Evolutionary conservation across 2,113 vertebrate genomes (phyloP).

Genomic region (Xenotilapia flavipinnis): DNA sequence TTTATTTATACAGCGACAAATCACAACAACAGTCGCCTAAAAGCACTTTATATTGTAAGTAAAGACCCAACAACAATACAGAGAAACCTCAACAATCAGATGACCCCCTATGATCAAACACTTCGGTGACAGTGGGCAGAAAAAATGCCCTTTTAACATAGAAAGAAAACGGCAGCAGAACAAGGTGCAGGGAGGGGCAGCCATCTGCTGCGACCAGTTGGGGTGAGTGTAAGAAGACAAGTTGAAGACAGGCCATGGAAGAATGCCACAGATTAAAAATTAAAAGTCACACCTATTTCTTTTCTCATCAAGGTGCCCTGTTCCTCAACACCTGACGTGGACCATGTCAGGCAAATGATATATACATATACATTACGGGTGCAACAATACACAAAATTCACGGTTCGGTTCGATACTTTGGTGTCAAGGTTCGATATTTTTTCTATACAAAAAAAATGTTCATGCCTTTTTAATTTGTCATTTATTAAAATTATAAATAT

Average conservation of each 20-base stretch:
- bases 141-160: neutral
- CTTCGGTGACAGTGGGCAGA: neutral
- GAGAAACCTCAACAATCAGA: neutral
- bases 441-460: too few species aligned
- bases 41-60: neutral
- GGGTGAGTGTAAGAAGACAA: neutral
- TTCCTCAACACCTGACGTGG: neutral
- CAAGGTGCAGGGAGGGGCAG: neutral
- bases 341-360: neutral
- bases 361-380: neutral
- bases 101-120: neutral
- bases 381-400: too few species aligned
- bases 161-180: neutral
- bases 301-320: neutral
- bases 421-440: neutral
- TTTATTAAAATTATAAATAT: too few species aligned
- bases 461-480: too few species aligned
- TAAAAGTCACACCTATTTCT: neutral
- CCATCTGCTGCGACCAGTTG: neutral
- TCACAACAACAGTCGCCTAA: neutral
- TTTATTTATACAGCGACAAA: neutral
- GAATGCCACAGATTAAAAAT: neutral
- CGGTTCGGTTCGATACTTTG: neutral
- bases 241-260: neutral
- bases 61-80: neutral